These are phyloP conservation scores for Corydoras sp. DNA, from an alignment of 2,113 vertebrate species.

Conservation along the genomic window DNA sequence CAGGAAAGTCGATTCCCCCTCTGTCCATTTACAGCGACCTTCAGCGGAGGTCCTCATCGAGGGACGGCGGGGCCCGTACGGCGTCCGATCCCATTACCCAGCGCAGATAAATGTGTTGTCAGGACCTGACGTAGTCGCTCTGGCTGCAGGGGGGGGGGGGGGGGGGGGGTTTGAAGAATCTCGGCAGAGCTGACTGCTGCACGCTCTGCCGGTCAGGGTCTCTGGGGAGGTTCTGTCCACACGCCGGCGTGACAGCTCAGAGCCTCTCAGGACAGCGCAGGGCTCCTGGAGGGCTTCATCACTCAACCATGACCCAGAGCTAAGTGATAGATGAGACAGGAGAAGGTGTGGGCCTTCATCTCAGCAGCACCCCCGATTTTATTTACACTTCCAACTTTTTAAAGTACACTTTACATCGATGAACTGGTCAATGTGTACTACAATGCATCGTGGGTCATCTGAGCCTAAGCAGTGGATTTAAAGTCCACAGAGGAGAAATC, in stretches of 20 bases:
- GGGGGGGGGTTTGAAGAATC: conserved; percentile 25
- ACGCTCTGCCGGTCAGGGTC: not conserved
- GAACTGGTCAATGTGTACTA: no score
- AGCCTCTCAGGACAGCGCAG: not conserved
- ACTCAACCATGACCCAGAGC: not conserved
- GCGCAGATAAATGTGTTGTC: conserved; percentile 54
- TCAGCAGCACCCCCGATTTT: not conserved
- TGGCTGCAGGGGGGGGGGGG: conserved; percentile 38
- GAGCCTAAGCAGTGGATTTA: no score
- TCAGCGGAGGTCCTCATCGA: conserved; percentile 57
- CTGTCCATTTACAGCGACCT: conserved; percentile 53
- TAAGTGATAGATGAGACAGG: not conserved
- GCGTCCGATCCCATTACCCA: conserved; percentile 43
- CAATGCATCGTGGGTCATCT: no score
- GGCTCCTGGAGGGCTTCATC: not conserved
- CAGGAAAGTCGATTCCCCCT: conserved; percentile 52
- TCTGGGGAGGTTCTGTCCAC: not conserved
- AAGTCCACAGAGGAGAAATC: no score
- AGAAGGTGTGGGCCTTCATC: not conserved
- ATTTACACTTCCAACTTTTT: no score
- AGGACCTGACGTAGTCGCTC: conserved; percentile 20
- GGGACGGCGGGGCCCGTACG: conserved; percentile 29
- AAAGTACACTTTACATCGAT: no score
- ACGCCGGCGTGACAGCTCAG: not conserved
- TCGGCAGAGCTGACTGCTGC: conserved; percentile 55